These are phyloP conservation scores for Sabatieria punctata DNA, from an alignment of 2,888 invertebrate species.

Conservation along the genomic window DNA sequence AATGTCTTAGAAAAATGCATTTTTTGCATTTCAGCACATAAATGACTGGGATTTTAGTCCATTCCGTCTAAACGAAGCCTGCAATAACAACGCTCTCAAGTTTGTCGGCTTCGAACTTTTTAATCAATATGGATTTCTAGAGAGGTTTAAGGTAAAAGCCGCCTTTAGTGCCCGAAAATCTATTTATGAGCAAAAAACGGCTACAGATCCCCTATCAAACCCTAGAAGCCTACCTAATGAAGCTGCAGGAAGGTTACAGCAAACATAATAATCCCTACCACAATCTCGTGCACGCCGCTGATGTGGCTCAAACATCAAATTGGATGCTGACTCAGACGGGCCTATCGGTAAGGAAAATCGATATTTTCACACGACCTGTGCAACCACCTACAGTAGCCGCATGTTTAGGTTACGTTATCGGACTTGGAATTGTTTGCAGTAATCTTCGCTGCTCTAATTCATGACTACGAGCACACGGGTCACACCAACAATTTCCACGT, in stretches of 20 bases:
- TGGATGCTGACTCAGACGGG: too few relatives aligned
- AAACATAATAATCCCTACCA: conserved; percentile 40
- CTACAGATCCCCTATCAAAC: conserved; percentile 30
- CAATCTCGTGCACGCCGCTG: too few relatives aligned
- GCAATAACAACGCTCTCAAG: conserved; percentile 65
- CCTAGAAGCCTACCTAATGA: conserved; percentile 63
- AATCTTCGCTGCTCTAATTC: conserved; percentile 73
- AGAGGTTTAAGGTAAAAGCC: conserved; percentile 64
- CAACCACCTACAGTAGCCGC: too few relatives aligned
- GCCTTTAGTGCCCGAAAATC: too few relatives aligned
- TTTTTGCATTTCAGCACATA: conserved; percentile 45
- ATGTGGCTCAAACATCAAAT: too few relatives aligned
- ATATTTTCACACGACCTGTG: too few relatives aligned
- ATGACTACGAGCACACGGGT: conserved; percentile 90
- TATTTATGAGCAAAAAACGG: too few relatives aligned
- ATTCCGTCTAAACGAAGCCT: conserved; percentile 62
- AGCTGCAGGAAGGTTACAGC: conserved; percentile 72
- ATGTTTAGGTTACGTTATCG: too few relatives aligned
- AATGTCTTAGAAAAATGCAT: neutral
- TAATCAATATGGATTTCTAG: conserved; percentile 77
- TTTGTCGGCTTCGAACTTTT: conserved; percentile 77
- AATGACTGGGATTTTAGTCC: conserved; percentile 89
- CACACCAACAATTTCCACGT: conserved; percentile 95
- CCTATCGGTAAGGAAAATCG: too few relatives aligned
- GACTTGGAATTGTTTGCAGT: conserved; percentile 69